Evolutionary conservation across 2,888 invertebrate genomes (phyloP).

Genomic region (Ischnura elegans): DNA sequence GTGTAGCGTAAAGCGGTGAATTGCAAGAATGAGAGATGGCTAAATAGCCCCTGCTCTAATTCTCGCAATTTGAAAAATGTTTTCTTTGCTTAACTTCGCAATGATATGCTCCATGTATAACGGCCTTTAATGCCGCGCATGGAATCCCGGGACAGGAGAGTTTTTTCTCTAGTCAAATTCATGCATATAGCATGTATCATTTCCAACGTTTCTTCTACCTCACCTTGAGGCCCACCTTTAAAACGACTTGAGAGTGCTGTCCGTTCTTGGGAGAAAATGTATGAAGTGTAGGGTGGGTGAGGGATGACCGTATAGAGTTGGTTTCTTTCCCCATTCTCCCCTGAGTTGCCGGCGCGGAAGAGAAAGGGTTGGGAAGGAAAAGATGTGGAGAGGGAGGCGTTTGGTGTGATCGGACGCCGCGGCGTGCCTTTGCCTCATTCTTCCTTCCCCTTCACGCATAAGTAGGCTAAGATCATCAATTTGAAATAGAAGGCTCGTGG

Average conservation of each 20-base stretch:
- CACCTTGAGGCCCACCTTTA: background rate
- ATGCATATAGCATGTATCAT: no score
- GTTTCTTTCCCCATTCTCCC: background rate
- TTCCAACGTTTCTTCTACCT: background rate
- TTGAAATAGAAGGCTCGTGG: constrained; percentile 52
- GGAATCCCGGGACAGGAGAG: no score
- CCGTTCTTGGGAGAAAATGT: background rate
- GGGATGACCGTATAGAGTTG: background rate
- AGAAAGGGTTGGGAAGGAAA: constrained; percentile 8
- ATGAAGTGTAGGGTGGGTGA: background rate
- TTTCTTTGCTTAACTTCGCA: no score
- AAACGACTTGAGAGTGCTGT: background rate
- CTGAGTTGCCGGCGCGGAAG: background rate
- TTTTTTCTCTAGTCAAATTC: no score
- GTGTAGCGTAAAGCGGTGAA: no score
- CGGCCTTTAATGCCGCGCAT: no score
- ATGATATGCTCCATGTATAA: no score
- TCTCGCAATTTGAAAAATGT: no score
- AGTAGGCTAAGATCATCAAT: constrained; percentile 55
- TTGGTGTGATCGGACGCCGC: background rate
- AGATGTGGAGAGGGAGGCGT: background rate
- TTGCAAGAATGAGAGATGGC: no score
- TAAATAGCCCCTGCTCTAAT: no score
- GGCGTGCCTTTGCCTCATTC: constrained; percentile 18
- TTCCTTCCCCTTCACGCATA: background rate